These are phyloP conservation scores for Caenorhabditis sp. DNA, from an alignment of 2,888 invertebrate species.

Conservation along the genomic window DNA sequence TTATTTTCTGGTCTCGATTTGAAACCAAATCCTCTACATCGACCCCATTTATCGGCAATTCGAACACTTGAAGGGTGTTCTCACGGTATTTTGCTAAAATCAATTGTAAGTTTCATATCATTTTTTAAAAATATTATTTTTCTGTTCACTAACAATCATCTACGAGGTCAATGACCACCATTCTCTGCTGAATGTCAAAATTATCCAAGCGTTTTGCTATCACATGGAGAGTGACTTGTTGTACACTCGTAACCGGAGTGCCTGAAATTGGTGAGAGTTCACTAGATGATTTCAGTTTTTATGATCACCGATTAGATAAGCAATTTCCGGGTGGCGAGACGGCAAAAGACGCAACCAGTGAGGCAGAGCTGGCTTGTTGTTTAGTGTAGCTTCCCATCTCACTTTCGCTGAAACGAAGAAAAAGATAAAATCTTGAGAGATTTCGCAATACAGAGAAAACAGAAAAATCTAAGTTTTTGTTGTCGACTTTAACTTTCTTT, in stretches of 20 bases:
- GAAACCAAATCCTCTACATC: conserved; percentile 79
- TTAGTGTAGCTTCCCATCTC: conserved; percentile 81
- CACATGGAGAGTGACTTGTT: conserved; percentile 78
- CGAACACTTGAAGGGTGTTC: conserved; percentile 74
- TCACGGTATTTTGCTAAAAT: conserved; percentile 62
- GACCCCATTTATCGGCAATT: conserved; percentile 75
- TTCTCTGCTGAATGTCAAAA: conserved; percentile 76
- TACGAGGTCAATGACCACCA: conserved; percentile 74
- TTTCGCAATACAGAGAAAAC: background rate
- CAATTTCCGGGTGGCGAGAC: conserved; percentile 78
- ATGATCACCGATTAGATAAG: conserved; percentile 76
- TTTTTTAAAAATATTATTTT: no score
- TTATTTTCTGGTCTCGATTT: conserved; percentile 69
- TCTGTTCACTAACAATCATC: conserved; percentile 74
- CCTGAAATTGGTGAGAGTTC: conserved; percentile 55
- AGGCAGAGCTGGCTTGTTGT: conserved; percentile 79
- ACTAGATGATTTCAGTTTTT: conserved; percentile 15
- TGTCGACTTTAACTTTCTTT: no score
- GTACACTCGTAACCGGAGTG: conserved; percentile 78
- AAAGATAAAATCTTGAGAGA: no score
- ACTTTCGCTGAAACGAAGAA: conserved; percentile 74
- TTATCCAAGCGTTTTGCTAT: conserved; percentile 80
- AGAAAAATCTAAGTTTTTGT: no score
- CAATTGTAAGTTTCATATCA: background rate
- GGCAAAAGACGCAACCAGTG: conserved; percentile 79